Percentiles rank a stretch among this genome's conserved stretches.
Conservation (phyloP, 2,113 vertebrate species). For the Erythrolamprus reginae region DNA sequence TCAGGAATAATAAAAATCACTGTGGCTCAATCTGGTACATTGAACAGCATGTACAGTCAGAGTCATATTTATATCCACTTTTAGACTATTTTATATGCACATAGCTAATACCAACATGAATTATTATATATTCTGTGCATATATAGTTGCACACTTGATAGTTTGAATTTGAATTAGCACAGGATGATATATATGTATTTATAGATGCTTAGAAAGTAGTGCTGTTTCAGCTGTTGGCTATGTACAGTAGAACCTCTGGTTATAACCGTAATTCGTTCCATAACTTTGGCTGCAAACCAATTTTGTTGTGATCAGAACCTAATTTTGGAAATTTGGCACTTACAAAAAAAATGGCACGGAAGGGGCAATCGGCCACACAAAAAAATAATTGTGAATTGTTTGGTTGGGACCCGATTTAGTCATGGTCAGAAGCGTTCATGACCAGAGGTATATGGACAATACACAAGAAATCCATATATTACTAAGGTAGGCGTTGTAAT, state of each 20-base stretch:
- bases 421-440: too few species aligned
- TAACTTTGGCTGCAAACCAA: too few species aligned
- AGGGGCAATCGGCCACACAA: too few species aligned
- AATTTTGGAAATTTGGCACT: too few species aligned
- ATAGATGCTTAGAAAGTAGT: too few species aligned
- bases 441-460: not conserved
- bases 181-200: not conserved
- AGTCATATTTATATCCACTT: not conserved
- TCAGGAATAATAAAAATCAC: not conserved
- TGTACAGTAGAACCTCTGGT: too few species aligned
- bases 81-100: not conserved
- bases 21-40: not conserved
- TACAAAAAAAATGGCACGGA: too few species aligned
- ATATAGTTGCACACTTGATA: not conserved
- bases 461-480: not conserved
- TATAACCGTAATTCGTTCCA: too few species aligned
- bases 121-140: not conserved
- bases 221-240: not conserved
- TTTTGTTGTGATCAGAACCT: too few species aligned
- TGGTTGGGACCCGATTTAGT: too few species aligned
- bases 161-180: fast-evolving
- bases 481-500: not conserved
- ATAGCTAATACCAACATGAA: not conserved
- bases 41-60: not conserved
- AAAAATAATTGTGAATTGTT: too few species aligned